Conservation (phyloP, 1,140 invertebrate genomes). For the Battus philenor region DNA sequence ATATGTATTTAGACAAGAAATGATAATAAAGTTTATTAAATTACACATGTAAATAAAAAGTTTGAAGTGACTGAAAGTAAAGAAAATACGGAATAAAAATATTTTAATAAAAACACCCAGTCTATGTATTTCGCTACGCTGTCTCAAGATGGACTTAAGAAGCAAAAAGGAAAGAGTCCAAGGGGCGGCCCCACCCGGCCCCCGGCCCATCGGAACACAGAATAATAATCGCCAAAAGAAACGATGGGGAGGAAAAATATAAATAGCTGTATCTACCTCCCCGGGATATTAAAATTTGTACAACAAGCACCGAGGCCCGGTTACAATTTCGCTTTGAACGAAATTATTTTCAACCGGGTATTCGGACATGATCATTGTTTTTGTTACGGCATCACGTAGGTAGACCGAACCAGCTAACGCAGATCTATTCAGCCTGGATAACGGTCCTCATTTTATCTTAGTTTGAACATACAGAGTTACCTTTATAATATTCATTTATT, state of each 20-base stretch:
- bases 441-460: no score
- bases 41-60: no score
- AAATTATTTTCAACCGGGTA: slow-evolving; percentile 46
- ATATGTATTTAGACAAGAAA: no score
- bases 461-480: no score
- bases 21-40: no score
- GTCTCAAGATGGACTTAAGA: slow-evolving; percentile 75
- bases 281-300: slow-evolving; percentile 71
- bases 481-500: no score
- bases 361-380: no score
- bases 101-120: slow-evolving; percentile 19
- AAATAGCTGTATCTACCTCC: slow-evolving; percentile 66
- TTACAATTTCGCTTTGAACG: slow-evolving; percentile 66
- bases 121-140: slow-evolving; percentile 38
- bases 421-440: no score
- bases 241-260: slow-evolving; percentile 68
- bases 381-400: no score
- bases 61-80: no score
- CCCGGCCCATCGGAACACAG: slow-evolving; percentile 65
- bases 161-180: slow-evolving; percentile 74
- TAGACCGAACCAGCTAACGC: no score
- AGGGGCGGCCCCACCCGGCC: slow-evolving; percentile 39
- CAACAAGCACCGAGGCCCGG: slow-evolving; percentile 45
- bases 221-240: slow-evolving; percentile 76
- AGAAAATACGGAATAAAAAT: no score